These are phyloP conservation scores for Triplophysa bombifrons DNA, from an alignment of 2,797 vertebrate genomes.

Conservation along the genomic window DNA sequence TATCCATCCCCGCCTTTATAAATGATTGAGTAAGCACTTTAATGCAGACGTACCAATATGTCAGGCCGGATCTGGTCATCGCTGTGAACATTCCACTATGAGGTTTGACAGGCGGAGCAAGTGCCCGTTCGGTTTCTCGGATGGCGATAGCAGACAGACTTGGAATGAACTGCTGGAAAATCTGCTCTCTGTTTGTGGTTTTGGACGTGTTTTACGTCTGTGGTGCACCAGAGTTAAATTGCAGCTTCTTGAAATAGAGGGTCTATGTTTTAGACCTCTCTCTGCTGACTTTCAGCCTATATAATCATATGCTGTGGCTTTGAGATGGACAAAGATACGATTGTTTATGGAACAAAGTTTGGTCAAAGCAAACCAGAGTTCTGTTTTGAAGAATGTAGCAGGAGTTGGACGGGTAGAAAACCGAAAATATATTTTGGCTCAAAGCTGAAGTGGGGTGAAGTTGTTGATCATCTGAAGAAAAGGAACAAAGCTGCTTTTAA, in stretches of 20 bases:
- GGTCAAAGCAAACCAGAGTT: conserved; percentile 1
- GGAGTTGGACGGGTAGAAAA: neutral
- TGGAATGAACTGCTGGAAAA: conserved; percentile 12
- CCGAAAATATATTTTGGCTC: neutral
- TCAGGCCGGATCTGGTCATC: conserved; percentile 46
- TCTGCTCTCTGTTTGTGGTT: conserved; percentile 20
- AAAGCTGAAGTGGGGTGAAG: neutral
- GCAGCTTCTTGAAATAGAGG: conserved; percentile 22
- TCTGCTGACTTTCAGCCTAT: conserved; percentile 14
- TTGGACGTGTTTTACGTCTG: conserved; percentile 22
- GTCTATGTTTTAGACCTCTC: conserved; percentile 4
- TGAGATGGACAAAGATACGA: conserved; percentile 5
- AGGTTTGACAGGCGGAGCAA: conserved; percentile 22
- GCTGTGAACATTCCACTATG: conserved; percentile 32
- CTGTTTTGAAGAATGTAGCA: neutral
- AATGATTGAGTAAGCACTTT: conserved; percentile 55
- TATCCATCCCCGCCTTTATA: conserved; percentile 35
- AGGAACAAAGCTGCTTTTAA: neutral
- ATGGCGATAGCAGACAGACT: neutral
- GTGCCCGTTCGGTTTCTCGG: neutral
- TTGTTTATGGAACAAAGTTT: neutral
- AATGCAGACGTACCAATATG: conserved; percentile 33
- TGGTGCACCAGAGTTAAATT: neutral
- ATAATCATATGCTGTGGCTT: conserved; percentile 16
- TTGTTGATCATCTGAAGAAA: neutral